phyloP scores from a whole-genome alignment of 2,113 vertebrate species.

The Nerophis ophidion region DNA sequence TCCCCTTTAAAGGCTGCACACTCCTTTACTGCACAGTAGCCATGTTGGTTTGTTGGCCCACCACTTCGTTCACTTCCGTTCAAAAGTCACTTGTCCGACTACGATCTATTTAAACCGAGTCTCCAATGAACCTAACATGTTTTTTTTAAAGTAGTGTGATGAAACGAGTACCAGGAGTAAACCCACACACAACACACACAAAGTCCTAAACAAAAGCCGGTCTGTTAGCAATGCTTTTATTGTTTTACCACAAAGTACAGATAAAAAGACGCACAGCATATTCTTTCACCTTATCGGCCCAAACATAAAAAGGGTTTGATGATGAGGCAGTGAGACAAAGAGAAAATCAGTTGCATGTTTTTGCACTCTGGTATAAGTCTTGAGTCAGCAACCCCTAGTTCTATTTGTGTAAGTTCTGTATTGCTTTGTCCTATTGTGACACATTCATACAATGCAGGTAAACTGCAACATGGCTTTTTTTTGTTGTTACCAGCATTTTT shows the following conservation, averaged over 20 bases:
- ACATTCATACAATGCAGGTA: constrained; percentile 69
- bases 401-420: constrained; percentile 47
- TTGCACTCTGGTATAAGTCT: constrained; percentile 42
- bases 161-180: too few species aligned
- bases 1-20: too few species aligned
- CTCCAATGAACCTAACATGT: too few species aligned
- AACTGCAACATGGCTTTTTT: constrained; percentile 57
- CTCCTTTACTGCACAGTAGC: too few species aligned
- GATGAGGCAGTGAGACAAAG: constrained; percentile 55
- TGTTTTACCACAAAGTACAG: constrained; percentile 68
- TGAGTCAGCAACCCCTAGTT: constrained; percentile 47
- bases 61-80: too few species aligned
- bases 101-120: too few species aligned
- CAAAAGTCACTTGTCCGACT: too few species aligned
- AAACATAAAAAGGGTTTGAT: constrained; percentile 40
- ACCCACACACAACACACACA: neutral
- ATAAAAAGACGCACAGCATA: constrained; percentile 63
- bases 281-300: constrained; percentile 43
- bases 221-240: constrained; percentile 49
- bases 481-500: constrained; percentile 9
- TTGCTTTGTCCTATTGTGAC: constrained; percentile 67
- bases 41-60: too few species aligned
- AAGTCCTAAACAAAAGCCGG: constrained; percentile 17
- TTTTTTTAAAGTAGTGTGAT: too few species aligned
- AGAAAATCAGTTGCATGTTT: constrained; percentile 30